Percentiles rank a stretch among this genome's conserved stretches.
These are phyloP conservation scores for Caiman crocodilus DNA, from an alignment of 2,797 vertebrate genomes.

Conservation along the genomic window DNA sequence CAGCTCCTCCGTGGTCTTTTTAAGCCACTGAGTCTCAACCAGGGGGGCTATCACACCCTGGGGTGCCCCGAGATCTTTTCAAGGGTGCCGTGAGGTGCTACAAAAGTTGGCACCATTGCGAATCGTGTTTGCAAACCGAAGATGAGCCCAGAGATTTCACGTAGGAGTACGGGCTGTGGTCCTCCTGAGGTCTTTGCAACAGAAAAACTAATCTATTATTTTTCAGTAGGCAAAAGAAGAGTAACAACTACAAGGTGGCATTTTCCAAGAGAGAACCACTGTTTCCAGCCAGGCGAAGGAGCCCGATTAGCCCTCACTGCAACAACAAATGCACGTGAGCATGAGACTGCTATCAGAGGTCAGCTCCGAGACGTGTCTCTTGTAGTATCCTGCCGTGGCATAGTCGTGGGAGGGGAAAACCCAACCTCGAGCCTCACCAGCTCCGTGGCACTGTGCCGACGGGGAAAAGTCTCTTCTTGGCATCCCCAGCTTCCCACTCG, in stretches of 20 bases:
- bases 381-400: neutral
- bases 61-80: no score
- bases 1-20: neutral
- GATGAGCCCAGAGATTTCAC: no score
- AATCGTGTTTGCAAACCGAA: no score
- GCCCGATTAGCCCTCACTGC: neutral
- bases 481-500: accelerated
- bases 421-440: neutral
- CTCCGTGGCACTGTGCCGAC: neutral
- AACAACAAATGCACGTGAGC: neutral
- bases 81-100: no score
- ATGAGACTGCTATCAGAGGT: neutral
- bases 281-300: neutral
- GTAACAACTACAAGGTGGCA: no score
- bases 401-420: neutral
- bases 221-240: no score
- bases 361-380: neutral
- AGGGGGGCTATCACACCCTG: no score
- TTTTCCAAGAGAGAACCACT: no score
- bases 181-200: no score
- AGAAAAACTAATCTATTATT: no score
- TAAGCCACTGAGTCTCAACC: neutral
- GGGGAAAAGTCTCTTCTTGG: neutral
- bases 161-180: no score
- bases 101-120: no score